Evolutionary conservation across 2,888 invertebrate species (phyloP).

Genomic region (Pristionchus exspectatus): DNA sequence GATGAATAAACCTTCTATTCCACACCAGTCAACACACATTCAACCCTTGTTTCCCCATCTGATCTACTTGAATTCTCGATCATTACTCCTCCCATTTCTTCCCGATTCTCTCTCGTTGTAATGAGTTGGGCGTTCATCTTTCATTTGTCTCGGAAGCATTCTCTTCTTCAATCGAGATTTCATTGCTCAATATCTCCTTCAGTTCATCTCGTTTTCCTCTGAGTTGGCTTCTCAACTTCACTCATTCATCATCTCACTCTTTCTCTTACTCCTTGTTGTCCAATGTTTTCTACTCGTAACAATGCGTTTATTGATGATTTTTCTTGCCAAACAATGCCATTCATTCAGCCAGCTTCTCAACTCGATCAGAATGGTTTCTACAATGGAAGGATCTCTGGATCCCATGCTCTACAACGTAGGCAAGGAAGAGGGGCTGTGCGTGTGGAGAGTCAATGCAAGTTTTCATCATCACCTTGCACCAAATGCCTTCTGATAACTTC

Average conservation of each 20-base stretch:
- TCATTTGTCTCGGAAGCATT: neutral
- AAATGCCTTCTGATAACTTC: neutral
- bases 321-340: neutral
- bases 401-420: constrained; percentile 68
- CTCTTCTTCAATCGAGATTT: constrained; percentile 19
- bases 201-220: constrained; percentile 5
- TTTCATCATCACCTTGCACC: neutral
- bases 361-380: constrained; percentile 1
- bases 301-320: neutral
- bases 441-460: constrained; percentile 73
- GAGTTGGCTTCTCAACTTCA: neutral
- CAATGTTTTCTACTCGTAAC: neutral
- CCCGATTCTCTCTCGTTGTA: constrained; percentile 31
- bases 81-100: constrained; percentile 45
- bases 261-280: neutral
- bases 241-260: neutral
- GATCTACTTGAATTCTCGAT: constrained; percentile 7
- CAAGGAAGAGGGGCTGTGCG: constrained; percentile 65
- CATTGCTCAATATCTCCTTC: neutral
- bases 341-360: neutral
- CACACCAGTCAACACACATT: neutral
- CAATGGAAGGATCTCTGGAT: constrained; percentile 55
- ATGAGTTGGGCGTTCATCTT: constrained; percentile 38
- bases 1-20: neutral
- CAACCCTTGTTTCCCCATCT: constrained; percentile 2